A percentile compares a stretch with the other conserved stretches of the same genome.
Conservation (phyloP, 2,888 invertebrate genomes). For the Brachypterus glaber region DNA sequence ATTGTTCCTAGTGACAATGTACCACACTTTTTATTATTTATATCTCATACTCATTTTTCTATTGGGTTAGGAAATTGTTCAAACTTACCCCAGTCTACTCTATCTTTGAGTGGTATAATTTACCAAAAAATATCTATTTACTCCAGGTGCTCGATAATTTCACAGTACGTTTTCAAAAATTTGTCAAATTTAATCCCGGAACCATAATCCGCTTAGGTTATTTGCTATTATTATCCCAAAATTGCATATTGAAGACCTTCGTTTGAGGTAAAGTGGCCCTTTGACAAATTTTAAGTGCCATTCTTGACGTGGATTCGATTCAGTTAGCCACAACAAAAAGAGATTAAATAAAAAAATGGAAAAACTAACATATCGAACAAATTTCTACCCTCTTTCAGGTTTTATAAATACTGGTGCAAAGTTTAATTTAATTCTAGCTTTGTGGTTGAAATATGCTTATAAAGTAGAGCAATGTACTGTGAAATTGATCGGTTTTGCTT, state of each 20-base stretch:
- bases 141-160: not conserved
- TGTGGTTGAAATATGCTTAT: slow-evolving; percentile 29
- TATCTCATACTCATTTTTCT: too few relatives aligned
- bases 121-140: too few relatives aligned
- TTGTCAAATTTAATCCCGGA: not conserved
- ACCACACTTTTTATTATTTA: too few relatives aligned
- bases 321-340: too few relatives aligned
- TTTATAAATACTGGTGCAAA: too few relatives aligned
- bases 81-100: too few relatives aligned
- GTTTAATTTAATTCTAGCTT: slow-evolving; percentile 27
- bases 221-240: not conserved
- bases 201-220: not conserved
- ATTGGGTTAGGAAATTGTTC: too few relatives aligned
- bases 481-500: slow-evolving; percentile 41
- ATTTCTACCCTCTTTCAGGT: too few relatives aligned
- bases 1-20: too few relatives aligned
- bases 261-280: slow-evolving; percentile 21
- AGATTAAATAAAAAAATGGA: too few relatives aligned
- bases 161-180: not conserved
- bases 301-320: slow-evolving; percentile 29
- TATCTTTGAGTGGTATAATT: too few relatives aligned
- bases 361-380: too few relatives aligned
- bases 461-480: slow-evolving; percentile 36
- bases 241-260: not conserved
- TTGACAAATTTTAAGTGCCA: slow-evolving; percentile 24